A percentile compares a stretch with the other conserved stretches of the same genome.
phyloP scores from a whole-genome alignment of 2,113 vertebrate genomes.

The Sapajus apella region DNA sequence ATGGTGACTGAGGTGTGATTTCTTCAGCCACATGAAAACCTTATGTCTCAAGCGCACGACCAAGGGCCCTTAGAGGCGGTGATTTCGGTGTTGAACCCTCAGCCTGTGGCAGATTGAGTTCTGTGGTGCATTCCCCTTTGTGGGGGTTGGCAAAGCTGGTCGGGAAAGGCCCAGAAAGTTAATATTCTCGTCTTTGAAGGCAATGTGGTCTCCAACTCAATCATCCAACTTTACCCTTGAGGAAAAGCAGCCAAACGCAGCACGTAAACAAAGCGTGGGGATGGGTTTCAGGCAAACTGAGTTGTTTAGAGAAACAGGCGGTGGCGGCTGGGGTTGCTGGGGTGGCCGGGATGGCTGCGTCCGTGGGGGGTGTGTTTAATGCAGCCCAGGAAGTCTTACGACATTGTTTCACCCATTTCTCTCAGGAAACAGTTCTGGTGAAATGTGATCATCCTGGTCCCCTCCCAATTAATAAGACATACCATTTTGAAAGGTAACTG shows the following conservation, averaged over 20 bases:
- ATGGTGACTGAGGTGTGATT: background rate
- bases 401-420: conserved; percentile 11
- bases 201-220: rapidly evolving
- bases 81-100: rapidly evolving
- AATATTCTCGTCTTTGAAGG: rapidly evolving
- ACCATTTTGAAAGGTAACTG: conserved; percentile 84
- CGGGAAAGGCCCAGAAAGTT: background rate
- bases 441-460: conserved; percentile 76
- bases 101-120: rapidly evolving
- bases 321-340: background rate
- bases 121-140: background rate
- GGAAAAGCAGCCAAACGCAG: rapidly evolving
- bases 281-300: rapidly evolving
- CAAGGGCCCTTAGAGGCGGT: background rate
- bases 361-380: too few species aligned
- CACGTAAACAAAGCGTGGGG: background rate
- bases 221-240: rapidly evolving
- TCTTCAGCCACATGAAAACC: background rate
- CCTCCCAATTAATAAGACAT: conserved; percentile 73
- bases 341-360: too few species aligned
- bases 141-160: background rate
- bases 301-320: background rate
- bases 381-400: background rate
- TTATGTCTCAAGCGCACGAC: background rate
- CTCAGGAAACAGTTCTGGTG: conserved; percentile 82